These are phyloP conservation scores for Thereva unica DNA, from an alignment of 2,888 invertebrate species.

Conservation along the genomic window DNA sequence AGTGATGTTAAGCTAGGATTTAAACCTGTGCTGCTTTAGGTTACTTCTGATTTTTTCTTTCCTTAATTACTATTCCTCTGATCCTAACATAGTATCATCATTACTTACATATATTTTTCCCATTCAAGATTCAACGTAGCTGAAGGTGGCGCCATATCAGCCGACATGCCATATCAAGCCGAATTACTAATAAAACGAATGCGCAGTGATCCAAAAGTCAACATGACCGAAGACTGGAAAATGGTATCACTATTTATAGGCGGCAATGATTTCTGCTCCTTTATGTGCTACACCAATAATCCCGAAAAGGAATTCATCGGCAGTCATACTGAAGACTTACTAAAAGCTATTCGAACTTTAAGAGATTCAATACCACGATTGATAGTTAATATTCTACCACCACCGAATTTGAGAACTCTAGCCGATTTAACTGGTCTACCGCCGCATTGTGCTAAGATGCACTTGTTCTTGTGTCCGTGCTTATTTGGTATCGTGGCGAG, in stretches of 20 bases:
- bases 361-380: slow-evolving; percentile 65
- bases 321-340: slow-evolving; percentile 60
- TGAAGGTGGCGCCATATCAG: slow-evolving; percentile 64
- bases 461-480: slow-evolving; percentile 64
- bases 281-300: slow-evolving; percentile 61
- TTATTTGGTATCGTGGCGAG: slow-evolving; percentile 57
- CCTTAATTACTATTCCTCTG: too few relatives aligned
- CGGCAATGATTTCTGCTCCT: slow-evolving; percentile 65
- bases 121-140: slow-evolving; percentile 62
- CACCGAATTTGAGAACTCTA: slow-evolving; percentile 60
- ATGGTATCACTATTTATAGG: slow-evolving; percentile 66
- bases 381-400: slow-evolving; percentile 62
- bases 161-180: slow-evolving; percentile 64
- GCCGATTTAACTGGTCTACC: slow-evolving; percentile 55
- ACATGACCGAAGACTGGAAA: slow-evolving; percentile 66
- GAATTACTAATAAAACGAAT: slow-evolving; percentile 62
- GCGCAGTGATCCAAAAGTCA: slow-evolving; percentile 60
- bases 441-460: slow-evolving; percentile 55
- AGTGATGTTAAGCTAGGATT: too few relatives aligned
- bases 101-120: neutral
- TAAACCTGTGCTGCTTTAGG: too few relatives aligned
- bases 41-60: too few relatives aligned
- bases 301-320: slow-evolving; percentile 54
- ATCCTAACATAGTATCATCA: too few relatives aligned
- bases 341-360: slow-evolving; percentile 57